Conservation (phyloP, 2,113 vertebrate genomes). For the Phyllopteryx taeniolatus region DNA sequence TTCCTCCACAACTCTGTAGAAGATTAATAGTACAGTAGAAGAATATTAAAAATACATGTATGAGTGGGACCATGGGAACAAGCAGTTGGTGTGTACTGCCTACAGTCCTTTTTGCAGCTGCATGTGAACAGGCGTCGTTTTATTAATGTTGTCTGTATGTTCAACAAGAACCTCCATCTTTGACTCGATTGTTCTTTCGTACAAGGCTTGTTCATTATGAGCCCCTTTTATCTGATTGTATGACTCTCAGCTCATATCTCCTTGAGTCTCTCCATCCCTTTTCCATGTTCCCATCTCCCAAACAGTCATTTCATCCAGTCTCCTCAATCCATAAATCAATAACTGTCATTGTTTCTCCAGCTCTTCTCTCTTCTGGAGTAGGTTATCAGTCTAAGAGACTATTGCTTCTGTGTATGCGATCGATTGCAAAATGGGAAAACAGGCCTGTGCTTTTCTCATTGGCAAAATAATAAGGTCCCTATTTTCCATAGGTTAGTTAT, state of each 20-base stretch:
- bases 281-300: conserved; percentile 28
- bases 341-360: conserved; percentile 9
- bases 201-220: not conserved
- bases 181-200: too few relatives aligned
- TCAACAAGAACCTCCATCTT: not conserved
- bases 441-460: not conserved
- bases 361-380: not conserved
- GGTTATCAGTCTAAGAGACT: conserved; percentile 16
- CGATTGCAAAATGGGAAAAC: conserved; percentile 5
- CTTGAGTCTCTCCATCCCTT: conserved; percentile 3
- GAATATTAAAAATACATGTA: not conserved
- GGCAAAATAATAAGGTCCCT: too few relatives aligned
- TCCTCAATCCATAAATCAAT: conserved; percentile 30
- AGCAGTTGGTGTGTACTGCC: not conserved
- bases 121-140: not conserved
- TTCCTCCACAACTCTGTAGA: not conserved
- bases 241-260: conserved; percentile 22
- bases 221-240: not conserved
- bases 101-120: not conserved
- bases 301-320: conserved; percentile 41
- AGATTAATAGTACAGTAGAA: not conserved
- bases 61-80: not conserved
- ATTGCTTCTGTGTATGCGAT: not conserved
- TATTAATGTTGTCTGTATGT: not conserved
- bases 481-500: too few relatives aligned